Percentiles rank a stretch among this genome's conserved stretches.
phyloP scores from a whole-genome alignment of 2,797 vertebrate genomes.

The Sebastes nivosus region DNA sequence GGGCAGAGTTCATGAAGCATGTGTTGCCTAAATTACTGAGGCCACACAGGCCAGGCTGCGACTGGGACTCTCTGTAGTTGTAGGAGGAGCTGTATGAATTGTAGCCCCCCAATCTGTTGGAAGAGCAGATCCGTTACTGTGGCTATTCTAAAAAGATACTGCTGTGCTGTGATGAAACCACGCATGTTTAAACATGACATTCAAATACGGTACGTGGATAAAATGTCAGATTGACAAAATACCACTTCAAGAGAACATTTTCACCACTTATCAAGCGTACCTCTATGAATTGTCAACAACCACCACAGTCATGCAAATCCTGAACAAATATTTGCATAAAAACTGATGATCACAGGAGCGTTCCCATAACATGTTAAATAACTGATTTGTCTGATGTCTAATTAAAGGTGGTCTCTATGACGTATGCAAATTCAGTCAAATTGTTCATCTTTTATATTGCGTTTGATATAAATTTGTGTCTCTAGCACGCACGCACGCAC shows the following conservation, averaged over 20 bases:
- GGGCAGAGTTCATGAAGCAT: constrained; percentile 98
- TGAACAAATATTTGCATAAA: neutral
- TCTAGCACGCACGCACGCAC: too few species aligned
- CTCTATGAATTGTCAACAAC: neutral
- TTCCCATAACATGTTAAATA: neutral
- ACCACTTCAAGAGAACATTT: neutral
- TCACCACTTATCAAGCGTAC: neutral
- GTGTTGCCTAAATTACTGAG: constrained; percentile 98
- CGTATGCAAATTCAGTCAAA: neutral
- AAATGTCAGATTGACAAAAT: neutral
- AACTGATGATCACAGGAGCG: neutral
- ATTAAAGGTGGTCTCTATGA: neutral
- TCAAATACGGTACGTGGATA: neutral
- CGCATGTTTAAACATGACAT: neutral
- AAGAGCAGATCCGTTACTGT: constrained; percentile 24
- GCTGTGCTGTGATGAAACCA: neutral
- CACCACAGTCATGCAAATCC: neutral
- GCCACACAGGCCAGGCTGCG: constrained; percentile 95
- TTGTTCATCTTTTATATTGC: neutral
- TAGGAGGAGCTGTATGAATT: constrained; percentile 91
- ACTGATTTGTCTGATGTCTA: neutral
- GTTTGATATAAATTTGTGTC: neutral
- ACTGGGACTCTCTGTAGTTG: constrained; percentile 90
- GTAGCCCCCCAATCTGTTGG: constrained; percentile 87
- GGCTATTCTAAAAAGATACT: neutral